A percentile compares a stretch with the other conserved stretches of the same genome.
Conservation (phyloP, 37 sponge, comb jelly and placozoan genomes). For the Aplysina aerophoba region DNA sequence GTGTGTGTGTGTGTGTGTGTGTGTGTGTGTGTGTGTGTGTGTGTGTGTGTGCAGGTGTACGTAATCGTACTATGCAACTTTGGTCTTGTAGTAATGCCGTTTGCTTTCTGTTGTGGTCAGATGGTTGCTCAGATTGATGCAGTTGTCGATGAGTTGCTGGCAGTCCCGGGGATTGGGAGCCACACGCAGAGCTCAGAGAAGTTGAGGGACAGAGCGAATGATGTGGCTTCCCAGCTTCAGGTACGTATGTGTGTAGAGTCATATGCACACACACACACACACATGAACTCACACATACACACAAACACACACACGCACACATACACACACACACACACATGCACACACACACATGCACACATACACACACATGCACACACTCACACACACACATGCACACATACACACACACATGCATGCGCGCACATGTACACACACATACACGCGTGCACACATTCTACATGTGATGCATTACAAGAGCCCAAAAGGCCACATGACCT, state of each 20-base stretch:
- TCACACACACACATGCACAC: slow-evolving; percentile 29
- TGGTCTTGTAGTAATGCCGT: not conserved
- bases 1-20: slow-evolving; percentile 12
- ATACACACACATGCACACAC: slow-evolving; percentile 2
- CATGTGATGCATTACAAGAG: too few relatives aligned
- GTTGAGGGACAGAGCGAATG: slow-evolving; percentile 19
- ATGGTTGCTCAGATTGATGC: not conserved
- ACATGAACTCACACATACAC: not conserved
- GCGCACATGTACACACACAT: too few relatives aligned
- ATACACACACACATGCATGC: slow-evolving; percentile 31
- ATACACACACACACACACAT: slow-evolving; percentile 21
- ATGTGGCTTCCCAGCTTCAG: slow-evolving; percentile 35
- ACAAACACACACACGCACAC: slow-evolving; percentile 13
- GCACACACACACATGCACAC: slow-evolving; percentile 10
- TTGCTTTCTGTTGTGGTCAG: not conserved
- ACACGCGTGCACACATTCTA: not conserved
- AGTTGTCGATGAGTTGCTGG: slow-evolving; percentile 12
- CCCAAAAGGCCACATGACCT: too few relatives aligned
- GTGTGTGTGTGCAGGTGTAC: slow-evolving; percentile 4
- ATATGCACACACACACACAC: too few relatives aligned
- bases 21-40: slow-evolving; percentile 35
- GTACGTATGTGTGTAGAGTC: too few relatives aligned
- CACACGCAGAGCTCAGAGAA: not conserved
- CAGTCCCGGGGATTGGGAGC: slow-evolving; percentile 19
- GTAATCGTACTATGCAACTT: not conserved